Base-by-base conservation (phyloP, 92 coral and sea anemone species). In the Isaurus tuberculatus region DNA sequence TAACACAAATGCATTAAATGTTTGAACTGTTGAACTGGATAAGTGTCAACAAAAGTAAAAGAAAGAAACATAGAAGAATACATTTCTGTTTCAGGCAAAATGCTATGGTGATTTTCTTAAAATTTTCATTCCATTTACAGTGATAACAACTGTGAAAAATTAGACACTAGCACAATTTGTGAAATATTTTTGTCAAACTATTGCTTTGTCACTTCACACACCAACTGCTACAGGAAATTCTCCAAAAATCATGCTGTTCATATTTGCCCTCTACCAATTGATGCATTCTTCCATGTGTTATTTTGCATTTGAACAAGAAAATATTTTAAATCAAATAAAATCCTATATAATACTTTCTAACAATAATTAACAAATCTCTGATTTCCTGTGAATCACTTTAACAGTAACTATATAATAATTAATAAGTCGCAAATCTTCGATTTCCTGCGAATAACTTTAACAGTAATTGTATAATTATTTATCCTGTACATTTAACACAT, bases 181-280 rank as follows among this genome's bases (percentile, higher is more conserved):
- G 58, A 49, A 49, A 49, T 49, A 49, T 49, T 49, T 49, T 49
- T 49, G 58, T 5, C 58, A 49, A 49, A 49, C 22, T 49, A 49
- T 49, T 49, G 58, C 58, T 49, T 49, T 49, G 58, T 49, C 58
- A 49, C 58, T 49, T 49, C 58, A 49, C 58, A 49, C 58, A 49
- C 58, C 58, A 49, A 49, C 58, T 49, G 58, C 58, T 49, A 53
- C 61, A 53, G 61, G 61, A 53, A 53, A 53, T 53, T 53, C 61
- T 53, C 61, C 61, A 53, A 53, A 53, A 53, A 19, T 53, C 61
- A 53, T 53, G 61, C 61, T 53, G 3, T 53, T 53, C 61, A 53
- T 53, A 53, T 53, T 53, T 53, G 3, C 61, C 61, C 61, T 53
- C 61, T 53, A 53, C 61, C 61, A 53, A 53, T 53, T 53, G 27